Conservation (phyloP, 1,140 invertebrate genomes). For the Magallana ariakensis region DNA sequence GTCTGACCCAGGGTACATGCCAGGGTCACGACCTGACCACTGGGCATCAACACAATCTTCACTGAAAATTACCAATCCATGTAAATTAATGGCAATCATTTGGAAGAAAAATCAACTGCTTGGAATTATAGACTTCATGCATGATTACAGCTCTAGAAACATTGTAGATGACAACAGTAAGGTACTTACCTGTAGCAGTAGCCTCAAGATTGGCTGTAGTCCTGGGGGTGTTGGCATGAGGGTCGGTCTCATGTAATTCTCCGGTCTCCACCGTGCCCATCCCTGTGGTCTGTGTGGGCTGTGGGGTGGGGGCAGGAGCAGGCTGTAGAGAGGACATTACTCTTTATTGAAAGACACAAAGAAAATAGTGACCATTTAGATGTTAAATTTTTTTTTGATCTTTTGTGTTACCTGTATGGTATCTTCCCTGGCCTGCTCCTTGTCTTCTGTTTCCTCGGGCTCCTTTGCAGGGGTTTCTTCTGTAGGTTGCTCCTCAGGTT, state of each 20-base stretch:
- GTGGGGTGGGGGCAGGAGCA: conserved; percentile 55
- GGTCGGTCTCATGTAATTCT: conserved; percentile 62
- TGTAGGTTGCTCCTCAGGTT: conserved; percentile 51
- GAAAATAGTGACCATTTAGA: no score
- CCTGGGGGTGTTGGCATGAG: conserved; percentile 58
- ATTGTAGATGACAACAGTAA: not conserved
- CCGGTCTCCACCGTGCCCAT: conserved; percentile 55
- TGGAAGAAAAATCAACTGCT: no score
- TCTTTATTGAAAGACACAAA: no score
- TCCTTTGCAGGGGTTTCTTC: conserved; percentile 43
- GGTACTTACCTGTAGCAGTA: conserved; percentile 74
- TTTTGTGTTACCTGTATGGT: not conserved
- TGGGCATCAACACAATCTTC: conserved; percentile 79
- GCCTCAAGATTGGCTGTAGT: conserved; percentile 70
- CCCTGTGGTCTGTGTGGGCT: conserved; percentile 52
- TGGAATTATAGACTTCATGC: no score
- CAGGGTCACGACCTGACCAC: conserved; percentile 77
- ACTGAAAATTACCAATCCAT: conserved; percentile 64
- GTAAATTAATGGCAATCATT: not conserved
- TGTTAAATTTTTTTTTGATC: no score
- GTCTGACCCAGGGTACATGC: conserved; percentile 76
- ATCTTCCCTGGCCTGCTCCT: conserved; percentile 16
- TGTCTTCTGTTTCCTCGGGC: conserved; percentile 37
- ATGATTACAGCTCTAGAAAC: not conserved
- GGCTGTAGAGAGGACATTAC: conserved; percentile 30